These are phyloP conservation scores for Sepiola atlantica DNA, from an alignment of 2,888 invertebrate genomes.

Conservation along the genomic window DNA sequence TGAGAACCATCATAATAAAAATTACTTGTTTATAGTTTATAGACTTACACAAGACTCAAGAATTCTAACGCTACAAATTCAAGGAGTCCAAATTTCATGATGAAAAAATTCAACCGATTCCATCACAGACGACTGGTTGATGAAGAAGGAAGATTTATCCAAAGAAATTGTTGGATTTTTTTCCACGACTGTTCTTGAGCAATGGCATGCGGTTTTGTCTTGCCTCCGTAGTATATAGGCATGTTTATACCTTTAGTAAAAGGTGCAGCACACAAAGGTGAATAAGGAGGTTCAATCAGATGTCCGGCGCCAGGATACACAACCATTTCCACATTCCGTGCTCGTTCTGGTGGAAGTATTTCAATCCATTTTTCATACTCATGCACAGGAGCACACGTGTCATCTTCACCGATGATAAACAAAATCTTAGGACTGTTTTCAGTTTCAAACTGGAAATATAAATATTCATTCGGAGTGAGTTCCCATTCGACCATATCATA, in stretches of 20 bases:
- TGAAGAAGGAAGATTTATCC: not conserved
- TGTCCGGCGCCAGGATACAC: slow-evolving; percentile 65
- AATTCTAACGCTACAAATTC: too few relatives aligned
- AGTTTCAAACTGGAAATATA: not conserved
- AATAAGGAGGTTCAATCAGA: slow-evolving; percentile 66
- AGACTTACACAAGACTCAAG: too few relatives aligned
- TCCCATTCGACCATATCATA: not conserved
- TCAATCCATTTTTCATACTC: not conserved
- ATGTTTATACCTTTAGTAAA: slow-evolving; percentile 56
- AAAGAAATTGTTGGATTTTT: slow-evolving; percentile 44
- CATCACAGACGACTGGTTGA: not conserved
- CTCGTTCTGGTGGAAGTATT: slow-evolving; percentile 51
- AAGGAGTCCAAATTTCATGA: too few relatives aligned
- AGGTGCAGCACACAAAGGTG: slow-evolving; percentile 58
- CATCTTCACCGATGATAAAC: not conserved
- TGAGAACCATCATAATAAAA: too few relatives aligned
- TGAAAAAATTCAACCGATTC: not conserved
- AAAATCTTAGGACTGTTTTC: not conserved
- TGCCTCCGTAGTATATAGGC: slow-evolving; percentile 53
- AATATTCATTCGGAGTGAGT: not conserved
- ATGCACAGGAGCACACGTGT: not conserved
- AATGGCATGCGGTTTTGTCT: slow-evolving; percentile 55
- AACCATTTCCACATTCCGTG: slow-evolving; percentile 53
- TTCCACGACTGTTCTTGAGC: slow-evolving; percentile 62
- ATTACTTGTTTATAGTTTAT: too few relatives aligned